phyloP scores from a whole-genome alignment of 2,888 invertebrate genomes.

The Hypomecis punctinalis region DNA sequence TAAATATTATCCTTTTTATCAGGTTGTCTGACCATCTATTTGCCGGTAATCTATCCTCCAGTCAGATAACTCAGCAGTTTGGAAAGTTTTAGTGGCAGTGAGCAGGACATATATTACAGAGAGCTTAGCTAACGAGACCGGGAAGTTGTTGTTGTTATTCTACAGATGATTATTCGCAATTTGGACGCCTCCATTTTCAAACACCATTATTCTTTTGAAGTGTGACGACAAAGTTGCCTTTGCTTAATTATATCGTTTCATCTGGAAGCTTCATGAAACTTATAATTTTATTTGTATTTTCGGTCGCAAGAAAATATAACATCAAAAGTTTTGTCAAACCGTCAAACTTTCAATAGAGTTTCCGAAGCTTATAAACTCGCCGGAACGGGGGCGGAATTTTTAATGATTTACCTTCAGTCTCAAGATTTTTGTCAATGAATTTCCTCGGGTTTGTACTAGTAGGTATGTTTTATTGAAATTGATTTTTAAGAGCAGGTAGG shows the following conservation, averaged over 20 bases:
- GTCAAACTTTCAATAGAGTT: constrained; percentile 55
- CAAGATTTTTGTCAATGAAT: constrained; percentile 51
- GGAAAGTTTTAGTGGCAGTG: too few relatives aligned
- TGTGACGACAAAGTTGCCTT: constrained; percentile 10
- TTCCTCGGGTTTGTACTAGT: constrained; percentile 18
- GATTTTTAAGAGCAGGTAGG: neutral
- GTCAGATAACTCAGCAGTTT: too few relatives aligned
- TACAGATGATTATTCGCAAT: constrained; percentile 4
- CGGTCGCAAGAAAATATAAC: constrained; percentile 51
- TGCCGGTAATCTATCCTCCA: too few relatives aligned
- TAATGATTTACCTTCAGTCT: constrained; percentile 53
- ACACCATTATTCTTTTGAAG: constrained; percentile 12
- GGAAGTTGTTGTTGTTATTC: neutral
- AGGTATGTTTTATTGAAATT: neutral
- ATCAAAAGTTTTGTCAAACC: constrained; percentile 51
- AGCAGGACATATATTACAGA: too few relatives aligned
- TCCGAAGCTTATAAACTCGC: constrained; percentile 52
- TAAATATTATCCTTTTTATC: too few relatives aligned
- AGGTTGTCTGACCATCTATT: too few relatives aligned
- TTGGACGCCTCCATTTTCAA: neutral
- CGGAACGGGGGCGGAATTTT: constrained; percentile 57
- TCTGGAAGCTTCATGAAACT: constrained; percentile 32
- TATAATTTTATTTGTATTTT: constrained; percentile 44
- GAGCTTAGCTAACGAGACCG: neutral
- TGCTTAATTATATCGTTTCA: constrained; percentile 38